A percentile compares a stretch with the other conserved stretches of the same genome.
phyloP scores from a whole-genome alignment of 2,888 invertebrate genomes.

The Apotomis turbidana region DNA sequence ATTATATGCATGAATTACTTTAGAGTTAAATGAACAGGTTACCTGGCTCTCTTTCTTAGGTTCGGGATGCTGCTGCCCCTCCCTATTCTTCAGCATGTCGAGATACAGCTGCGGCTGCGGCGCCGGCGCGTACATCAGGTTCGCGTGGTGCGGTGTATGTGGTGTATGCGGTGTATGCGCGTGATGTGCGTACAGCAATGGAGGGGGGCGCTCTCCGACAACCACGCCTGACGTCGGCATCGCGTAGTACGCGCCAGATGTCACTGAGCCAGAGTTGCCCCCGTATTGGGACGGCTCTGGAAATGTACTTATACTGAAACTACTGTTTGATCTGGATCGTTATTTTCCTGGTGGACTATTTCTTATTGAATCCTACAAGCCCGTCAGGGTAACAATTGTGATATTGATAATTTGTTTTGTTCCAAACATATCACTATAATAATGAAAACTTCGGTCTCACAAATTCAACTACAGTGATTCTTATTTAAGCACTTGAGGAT shows the following conservation, averaged over 20 bases:
- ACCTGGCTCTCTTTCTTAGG: constrained; percentile 73
- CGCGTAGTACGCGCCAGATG: constrained; percentile 69
- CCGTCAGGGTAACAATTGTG: no score
- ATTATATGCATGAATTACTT: no score
- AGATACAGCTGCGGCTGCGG: constrained; percentile 74
- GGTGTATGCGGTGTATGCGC: constrained; percentile 67
- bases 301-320: not conserved
- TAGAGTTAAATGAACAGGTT: constrained; percentile 5
- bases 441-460: no score
- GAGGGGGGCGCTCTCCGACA: constrained; percentile 73
- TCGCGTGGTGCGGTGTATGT: constrained; percentile 65
- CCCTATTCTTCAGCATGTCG: constrained; percentile 75
- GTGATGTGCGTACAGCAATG: constrained; percentile 73
- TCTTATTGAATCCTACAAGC: no score
- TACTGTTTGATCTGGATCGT: not conserved
- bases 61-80: constrained; percentile 69
- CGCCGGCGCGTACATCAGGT: constrained; percentile 71
- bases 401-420: no score
- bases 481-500: no score
- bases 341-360: not conserved
- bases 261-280: constrained; percentile 63
- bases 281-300: constrained; percentile 74
- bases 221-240: constrained; percentile 75
- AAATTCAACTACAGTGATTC: no score
- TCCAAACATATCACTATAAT: no score